These are phyloP conservation scores for Ophion ellenae DNA, from an alignment of 2,888 invertebrate species.

Conservation along the genomic window DNA sequence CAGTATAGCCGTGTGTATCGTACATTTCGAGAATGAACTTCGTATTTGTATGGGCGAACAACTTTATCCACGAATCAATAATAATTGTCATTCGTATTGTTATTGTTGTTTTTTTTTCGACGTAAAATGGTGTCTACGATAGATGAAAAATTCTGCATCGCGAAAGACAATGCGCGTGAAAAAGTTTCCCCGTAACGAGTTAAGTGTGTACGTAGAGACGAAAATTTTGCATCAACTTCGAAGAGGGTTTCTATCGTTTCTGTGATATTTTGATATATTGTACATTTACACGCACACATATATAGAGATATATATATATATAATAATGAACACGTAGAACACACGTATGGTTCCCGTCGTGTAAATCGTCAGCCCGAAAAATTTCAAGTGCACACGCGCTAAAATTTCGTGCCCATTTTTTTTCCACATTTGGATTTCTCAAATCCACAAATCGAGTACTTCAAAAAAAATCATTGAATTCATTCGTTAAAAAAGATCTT, in stretches of 20 bases:
- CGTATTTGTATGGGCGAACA: neutral
- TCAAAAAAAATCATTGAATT: neutral
- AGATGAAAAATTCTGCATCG: neutral
- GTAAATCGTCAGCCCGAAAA: neutral
- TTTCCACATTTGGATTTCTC: neutral
- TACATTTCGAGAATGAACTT: neutral
- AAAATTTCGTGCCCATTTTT: neutral
- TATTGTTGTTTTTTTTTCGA: neutral
- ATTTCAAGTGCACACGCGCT: conserved; percentile 1
- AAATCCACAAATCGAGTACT: neutral
- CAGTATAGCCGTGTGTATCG: neutral
- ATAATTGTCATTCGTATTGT: neutral
- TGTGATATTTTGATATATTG: conserved; percentile 63
- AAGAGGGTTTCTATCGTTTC: conserved; percentile 63
- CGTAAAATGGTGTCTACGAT: neutral
- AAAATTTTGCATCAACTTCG: conserved; percentile 47
- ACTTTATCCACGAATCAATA: neutral
- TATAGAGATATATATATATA: conserved; percentile 14
- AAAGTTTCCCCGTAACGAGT: conserved; percentile 13
- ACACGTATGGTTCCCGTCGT: neutral
- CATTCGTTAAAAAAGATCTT: neutral
- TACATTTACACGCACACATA: conserved; percentile 1
- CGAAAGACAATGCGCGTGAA: conserved; percentile 26
- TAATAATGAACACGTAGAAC: neutral
- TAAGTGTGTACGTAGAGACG: neutral